Base-by-base conservation (phyloP, 1,140 invertebrate species). In the Cylas formicarius region DNA sequence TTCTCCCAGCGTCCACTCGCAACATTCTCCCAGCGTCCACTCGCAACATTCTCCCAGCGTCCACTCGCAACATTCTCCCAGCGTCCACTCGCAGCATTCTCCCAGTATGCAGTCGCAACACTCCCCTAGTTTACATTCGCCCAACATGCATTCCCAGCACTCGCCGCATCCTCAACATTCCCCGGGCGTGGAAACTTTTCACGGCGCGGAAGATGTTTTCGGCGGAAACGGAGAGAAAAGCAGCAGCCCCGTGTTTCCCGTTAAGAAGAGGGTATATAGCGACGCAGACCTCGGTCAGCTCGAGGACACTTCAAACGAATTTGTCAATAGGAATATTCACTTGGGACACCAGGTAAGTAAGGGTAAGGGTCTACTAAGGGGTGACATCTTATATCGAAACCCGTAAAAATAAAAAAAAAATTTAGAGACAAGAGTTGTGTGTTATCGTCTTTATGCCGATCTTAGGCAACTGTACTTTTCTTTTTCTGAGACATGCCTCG, bases 191-290 rank as follows among this genome's bases (percentile, higher is more conserved):
- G 51, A 64, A 52, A 0, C 53, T 55, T 50, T 42, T 7, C 64
- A 61, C 0, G 56, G 58, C 5, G 40, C 24, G n/a, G 43, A 40
- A 11, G 44, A 52, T 1, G 36, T n/a, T n/a, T n/a, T n/a, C n/a
- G n/a, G n/a, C n/a, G n/a, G n/a, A n/a, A n/a, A 37, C 1, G 23
- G 10, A 10, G 20, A 28, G 20, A 26, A 35, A 10, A 14, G 21
- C 16, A 14, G 29, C 40, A 22, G 29, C 24, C 48, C 56, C 8
- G 55, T 62, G 32, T 69, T 66, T 41, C 69, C 70, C 17, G 68
- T 71, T 5, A 78, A 79, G 54, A 78, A 78, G 58, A 65, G 77
- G 29, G 69, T 66, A 11, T 78, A 77, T 43, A 74, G 67, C 59
- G 77, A 78, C 61, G 64, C 63, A 5, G 63, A 67, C 14, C 23